Evolutionary conservation across 1,140 invertebrate genomes (phyloP), one percentile per base, ranked within the genome.

Genomic region (Pseudomyrmex gracilis): DNA sequence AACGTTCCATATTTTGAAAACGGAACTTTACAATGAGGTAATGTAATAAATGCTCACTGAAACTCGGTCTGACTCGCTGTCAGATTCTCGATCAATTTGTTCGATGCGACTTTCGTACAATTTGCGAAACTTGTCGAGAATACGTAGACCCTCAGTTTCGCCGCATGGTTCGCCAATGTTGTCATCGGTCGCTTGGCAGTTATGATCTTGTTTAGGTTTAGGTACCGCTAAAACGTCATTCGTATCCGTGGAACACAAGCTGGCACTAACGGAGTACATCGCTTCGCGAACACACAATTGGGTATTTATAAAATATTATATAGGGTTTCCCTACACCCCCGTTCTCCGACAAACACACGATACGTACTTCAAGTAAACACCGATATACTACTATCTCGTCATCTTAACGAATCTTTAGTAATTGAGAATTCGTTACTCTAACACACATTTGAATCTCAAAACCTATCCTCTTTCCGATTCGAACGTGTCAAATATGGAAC

Each of bases 81-180:
- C 70, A 12, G 77, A 20, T 22, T 88, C 85, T 5, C 10, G 60
- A 57, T 93, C 90, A 34, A 93, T 84, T 45, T 90, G 87, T 15
- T 82, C 55, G 22, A 93, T 90, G n/a, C 90, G 88, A 3, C 68
- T 61, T 76, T 90, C 87, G 57, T 93, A 93, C 1, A 92, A 61
- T 53, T 89, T 87, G 53, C 85, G 89, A 61, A 93, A 92, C 24
- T 93, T 82, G 15, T 90, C 73, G 15, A 93, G 85, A 17, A 93
- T 92, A 61, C 82, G 86, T 5, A 93, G 53, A 51, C 90, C 82
- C 20, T 90, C 85, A 15, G 64, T 90, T 58, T 93, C 90, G 13
- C 83, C 84, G 22, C 90, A 92, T 49, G 77, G 49, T 61, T 74
- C 55, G 1, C 84, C 90, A 24, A 85, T 87, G 13, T 71, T 67